Evolutionary conservation across 2,888 invertebrate genomes (phyloP).

Genomic region (Helicoverpa assulta): DNA sequence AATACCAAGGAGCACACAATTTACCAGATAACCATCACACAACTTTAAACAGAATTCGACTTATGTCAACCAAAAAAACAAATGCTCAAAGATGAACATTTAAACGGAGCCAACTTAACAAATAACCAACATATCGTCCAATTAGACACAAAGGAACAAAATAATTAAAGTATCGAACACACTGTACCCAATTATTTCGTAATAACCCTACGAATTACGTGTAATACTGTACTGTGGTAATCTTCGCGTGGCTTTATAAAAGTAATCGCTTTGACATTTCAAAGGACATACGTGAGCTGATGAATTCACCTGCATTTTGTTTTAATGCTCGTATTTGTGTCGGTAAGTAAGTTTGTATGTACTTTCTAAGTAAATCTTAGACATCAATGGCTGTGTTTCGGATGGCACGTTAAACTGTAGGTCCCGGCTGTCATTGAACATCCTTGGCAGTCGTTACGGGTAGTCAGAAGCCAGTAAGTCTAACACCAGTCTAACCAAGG

Average conservation of each 20-base stretch:
- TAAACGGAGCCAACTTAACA: constrained; percentile 41
- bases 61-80: constrained; percentile 3
- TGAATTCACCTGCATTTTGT: constrained; percentile 45
- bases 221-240: constrained; percentile 46
- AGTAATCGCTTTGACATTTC: constrained; percentile 61
- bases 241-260: constrained; percentile 46
- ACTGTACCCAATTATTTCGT: constrained; percentile 48
- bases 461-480: too few species aligned
- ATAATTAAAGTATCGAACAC: constrained; percentile 57
- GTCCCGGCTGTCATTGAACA: too few species aligned
- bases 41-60: neutral
- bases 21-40: neutral
- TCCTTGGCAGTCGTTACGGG: too few species aligned
- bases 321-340: constrained; percentile 11
- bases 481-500: too few species aligned
- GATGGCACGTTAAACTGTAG: too few species aligned
- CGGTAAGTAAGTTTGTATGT: too few species aligned
- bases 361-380: too few species aligned
- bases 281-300: constrained; percentile 49
- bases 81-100: constrained; percentile 10
- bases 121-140: constrained; percentile 29
- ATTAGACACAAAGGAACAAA: constrained; percentile 36
- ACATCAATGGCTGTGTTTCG: too few species aligned
- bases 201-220: constrained; percentile 54
- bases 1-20: neutral